Evolutionary conservation across 2,797 vertebrate species (phyloP), one percentile per base, ranked within the genome.

Genomic region (Trematomus bernacchii): DNA sequence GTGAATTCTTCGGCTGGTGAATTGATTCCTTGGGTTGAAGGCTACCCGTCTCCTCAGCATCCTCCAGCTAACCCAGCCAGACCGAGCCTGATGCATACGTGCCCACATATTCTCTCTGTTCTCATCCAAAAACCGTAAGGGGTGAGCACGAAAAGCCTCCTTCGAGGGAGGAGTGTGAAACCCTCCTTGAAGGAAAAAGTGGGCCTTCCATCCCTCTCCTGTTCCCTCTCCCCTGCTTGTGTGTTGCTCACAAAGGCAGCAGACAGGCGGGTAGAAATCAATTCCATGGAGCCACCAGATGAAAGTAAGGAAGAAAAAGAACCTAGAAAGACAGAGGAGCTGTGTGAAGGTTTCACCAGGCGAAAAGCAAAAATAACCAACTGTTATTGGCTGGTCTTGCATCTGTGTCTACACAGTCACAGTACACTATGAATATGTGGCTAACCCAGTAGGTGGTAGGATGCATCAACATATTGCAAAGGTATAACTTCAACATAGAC

Each of bases 11-110:
- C 84, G 80, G 73, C 86, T 68, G 71, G 71, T 65, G 81, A 85
- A 94, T 92, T 91, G 92, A 93, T 93, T 93, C 78, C 77, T 83
- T 90, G 90, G 88, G 91, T 85, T 89, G 89, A 88, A 92, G 91
- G 90, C 89, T 89, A 83, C 71, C 85, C 71, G 71, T 91, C 87
- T 87, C 81, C 82, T 86, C 79, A 73, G 79, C 79, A 85, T 86
- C 79, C 81, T 89, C 81, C 81, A 88, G 79, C 85, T 73, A 86
- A 85, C 84, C 83, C 79, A 82, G 75, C 86, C 85, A 89, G 88
- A 87, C 87, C 71, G 40, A 85, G 66, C 85, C 76, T 71, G 85
- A 88, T 87, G 76, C 84, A 76, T 83, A 80, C 67, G 86, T 86
- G 89, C 92, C 93, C 89, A 93, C 92, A 88, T 89, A 78, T 72